Conservation (phyloP, 1,140 invertebrate species). For the Littorina saxatilis region DNA sequence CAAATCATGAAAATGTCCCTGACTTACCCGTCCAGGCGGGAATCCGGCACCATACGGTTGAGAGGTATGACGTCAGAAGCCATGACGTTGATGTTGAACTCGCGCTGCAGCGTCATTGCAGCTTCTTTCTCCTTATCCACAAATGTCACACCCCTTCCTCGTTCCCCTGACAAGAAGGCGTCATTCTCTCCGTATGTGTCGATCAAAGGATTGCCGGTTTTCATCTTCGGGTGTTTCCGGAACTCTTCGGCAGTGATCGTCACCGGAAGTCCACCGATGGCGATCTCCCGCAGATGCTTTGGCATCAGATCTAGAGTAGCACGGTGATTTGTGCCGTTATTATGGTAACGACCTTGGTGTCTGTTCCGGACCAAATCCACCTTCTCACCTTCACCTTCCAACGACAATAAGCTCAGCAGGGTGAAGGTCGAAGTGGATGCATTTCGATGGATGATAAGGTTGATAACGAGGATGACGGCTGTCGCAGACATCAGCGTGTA, state of each 20-base stretch:
- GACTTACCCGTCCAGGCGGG: constrained; percentile 57
- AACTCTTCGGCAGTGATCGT: constrained; percentile 52
- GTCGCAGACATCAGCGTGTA: not conserved
- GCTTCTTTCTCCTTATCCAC: constrained; percentile 47
- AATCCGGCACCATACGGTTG: constrained; percentile 61
- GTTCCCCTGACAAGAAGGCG: constrained; percentile 49
- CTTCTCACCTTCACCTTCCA: not conserved
- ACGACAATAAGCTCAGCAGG: no score
- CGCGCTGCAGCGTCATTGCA: constrained; percentile 27
- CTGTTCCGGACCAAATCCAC: not conserved
- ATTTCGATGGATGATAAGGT: not conserved
- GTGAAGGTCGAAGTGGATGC: not conserved
- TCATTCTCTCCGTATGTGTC: constrained; percentile 58
- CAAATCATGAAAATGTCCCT: no score
- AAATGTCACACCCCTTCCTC: constrained; percentile 58
- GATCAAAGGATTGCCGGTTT: constrained; percentile 54
- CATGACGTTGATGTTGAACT: constrained; percentile 56
- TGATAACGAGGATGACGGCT: not conserved
- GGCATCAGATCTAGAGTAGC: constrained; percentile 35
- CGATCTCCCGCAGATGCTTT: not conserved
- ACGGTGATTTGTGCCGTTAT: not conserved
- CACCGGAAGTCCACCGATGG: constrained; percentile 1
- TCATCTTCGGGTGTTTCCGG: constrained; percentile 28
- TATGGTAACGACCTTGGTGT: not conserved
- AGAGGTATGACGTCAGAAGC: constrained; percentile 63